Evolutionary conservation across 2,888 invertebrate species (phyloP).

Genomic region (Calliphora vomitoria): DNA sequence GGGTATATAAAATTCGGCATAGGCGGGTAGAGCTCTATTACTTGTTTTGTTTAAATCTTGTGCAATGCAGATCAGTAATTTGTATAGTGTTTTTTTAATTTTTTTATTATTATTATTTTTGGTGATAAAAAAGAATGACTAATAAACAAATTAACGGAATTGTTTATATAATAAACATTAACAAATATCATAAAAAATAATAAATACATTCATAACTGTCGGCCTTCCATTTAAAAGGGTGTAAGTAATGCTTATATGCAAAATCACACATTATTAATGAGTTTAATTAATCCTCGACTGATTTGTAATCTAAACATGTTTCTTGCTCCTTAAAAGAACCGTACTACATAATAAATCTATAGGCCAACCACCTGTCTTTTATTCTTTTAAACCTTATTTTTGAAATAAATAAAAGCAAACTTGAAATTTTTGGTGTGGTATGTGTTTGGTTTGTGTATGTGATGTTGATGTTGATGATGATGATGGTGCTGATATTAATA

Average conservation of each 20-base stretch:
- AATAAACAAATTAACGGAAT: background rate
- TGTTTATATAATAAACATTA: background rate
- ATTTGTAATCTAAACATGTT: constrained; percentile 12
- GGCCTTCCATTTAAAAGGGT: background rate
- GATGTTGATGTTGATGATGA: no score
- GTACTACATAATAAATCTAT: background rate
- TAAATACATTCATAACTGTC: background rate
- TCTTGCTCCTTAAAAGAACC: constrained; percentile 4
- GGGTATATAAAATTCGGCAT: no score
- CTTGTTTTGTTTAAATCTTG: no score
- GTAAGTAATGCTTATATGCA: background rate
- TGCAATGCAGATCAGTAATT: no score
- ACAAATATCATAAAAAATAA: no score
- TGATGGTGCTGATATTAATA: constrained; percentile 10
- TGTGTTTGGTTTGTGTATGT: no score
- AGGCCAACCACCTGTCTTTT: constrained; percentile 8
- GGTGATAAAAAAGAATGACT: background rate
- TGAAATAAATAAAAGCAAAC: constrained; percentile 29
- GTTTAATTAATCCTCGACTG: background rate
- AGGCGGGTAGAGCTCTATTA: no score
- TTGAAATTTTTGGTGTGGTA: constrained; percentile 16
- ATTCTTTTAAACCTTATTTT: constrained; percentile 9
- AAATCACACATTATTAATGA: background rate
- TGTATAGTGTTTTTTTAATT: no score
- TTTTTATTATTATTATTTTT: no score